Conservation (phyloP, 2,113 vertebrate species). For the Eulacestoma nigropectus region DNA sequence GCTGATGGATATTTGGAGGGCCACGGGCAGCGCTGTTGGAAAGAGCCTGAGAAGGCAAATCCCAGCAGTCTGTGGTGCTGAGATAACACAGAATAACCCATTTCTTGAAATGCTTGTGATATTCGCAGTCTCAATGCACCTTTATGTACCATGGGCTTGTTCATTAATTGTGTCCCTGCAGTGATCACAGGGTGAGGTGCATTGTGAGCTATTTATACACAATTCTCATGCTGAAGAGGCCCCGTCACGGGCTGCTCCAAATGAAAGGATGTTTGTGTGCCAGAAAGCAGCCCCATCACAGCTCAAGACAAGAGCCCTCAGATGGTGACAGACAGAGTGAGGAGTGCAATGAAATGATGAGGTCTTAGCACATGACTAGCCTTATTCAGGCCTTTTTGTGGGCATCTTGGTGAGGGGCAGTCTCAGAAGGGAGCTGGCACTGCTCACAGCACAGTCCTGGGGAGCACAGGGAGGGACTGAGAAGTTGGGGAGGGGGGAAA, state of each 20-base stretch:
- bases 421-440: not conserved
- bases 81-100: not conserved
- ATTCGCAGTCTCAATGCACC: conserved; percentile 1
- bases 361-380: conserved; percentile 43
- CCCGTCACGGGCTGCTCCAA: conserved; percentile 33
- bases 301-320: conserved; percentile 46
- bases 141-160: not conserved
- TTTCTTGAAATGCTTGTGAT: not conserved
- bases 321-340: conserved; percentile 8
- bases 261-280: conserved; percentile 51
- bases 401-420: not conserved
- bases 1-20: not conserved
- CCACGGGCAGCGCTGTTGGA: not conserved
- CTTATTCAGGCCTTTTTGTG: conserved; percentile 45
- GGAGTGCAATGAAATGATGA: conserved; percentile 14
- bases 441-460: not conserved
- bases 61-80: not conserved
- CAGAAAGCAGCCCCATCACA: not conserved
- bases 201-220: conserved; percentile 1
- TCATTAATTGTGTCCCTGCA: conserved; percentile 22
- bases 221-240: conserved; percentile 13
- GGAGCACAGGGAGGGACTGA: not conserved
- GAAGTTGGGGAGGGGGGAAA: not conserved
- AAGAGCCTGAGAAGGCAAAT: not conserved
- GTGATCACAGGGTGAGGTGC: conserved; percentile 42